Conservation (phyloP, 2,797 vertebrate genomes). For the Tauraco hartlaubi region DNA sequence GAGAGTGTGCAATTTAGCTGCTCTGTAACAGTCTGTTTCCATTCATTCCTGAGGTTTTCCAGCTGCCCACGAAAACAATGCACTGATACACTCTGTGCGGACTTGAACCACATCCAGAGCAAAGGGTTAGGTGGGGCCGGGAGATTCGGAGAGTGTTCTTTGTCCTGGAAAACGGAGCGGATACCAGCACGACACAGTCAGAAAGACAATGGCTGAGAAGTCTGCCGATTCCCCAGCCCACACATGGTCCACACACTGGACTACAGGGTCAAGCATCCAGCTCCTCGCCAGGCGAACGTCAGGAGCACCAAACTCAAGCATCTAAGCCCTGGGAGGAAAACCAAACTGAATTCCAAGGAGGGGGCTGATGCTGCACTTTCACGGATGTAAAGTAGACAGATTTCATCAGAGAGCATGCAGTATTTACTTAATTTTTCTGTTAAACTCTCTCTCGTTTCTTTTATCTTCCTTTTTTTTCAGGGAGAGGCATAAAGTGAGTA, state of each 20-base stretch:
- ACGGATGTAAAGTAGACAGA: background rate
- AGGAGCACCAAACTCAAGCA: background rate
- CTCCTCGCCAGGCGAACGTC: background rate
- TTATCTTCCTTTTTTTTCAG: background rate
- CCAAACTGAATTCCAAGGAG: background rate
- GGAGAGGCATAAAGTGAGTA: conserved; percentile 4
- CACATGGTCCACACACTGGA: background rate
- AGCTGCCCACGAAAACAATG: conserved; percentile 51
- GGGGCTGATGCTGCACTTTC: background rate
- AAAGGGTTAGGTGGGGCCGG: conserved; percentile 40
- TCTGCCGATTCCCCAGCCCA: background rate
- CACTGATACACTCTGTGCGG: conserved; percentile 46
- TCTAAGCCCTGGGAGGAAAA: background rate
- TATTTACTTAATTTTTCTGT: background rate
- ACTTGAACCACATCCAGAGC: background rate
- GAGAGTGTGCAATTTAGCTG: conserved; percentile 10
- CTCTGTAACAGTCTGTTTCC: conserved; percentile 56
- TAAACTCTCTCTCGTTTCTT: background rate
- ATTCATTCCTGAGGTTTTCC: conserved; percentile 65
- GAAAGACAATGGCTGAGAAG: background rate
- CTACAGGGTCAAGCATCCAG: background rate
- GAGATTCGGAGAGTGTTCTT: background rate
- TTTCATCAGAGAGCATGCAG: background rate
- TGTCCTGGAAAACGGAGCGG: background rate
- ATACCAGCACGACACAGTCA: background rate